Conservation (phyloP, 2,888 invertebrate genomes). For the Sminthurides aquaticus region DNA sequence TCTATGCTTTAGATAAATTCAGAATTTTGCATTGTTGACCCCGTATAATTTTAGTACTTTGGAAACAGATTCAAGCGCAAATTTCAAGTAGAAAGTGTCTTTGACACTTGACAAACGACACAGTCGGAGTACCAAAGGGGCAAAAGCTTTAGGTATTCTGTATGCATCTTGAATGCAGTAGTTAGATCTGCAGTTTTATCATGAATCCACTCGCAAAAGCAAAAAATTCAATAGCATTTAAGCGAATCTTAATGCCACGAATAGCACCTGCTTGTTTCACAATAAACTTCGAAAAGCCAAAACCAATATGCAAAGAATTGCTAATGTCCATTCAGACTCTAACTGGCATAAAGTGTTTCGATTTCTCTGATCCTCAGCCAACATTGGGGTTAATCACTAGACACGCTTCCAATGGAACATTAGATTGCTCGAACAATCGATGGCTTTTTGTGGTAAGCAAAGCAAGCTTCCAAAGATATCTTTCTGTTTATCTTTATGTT, state of each 20-base stretch:
- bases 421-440: constrained; percentile 63
- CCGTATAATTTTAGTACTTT: too few relatives aligned
- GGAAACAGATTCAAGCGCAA: too few relatives aligned
- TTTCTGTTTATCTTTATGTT: too few relatives aligned
- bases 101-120: too few relatives aligned
- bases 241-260: constrained; percentile 68
- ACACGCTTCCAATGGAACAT: constrained; percentile 65
- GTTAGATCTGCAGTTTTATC: too few relatives aligned
- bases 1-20: constrained; percentile 78
- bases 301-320: constrained; percentile 73
- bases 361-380: constrained; percentile 53
- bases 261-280: constrained; percentile 91
- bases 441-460: constrained; percentile 76
- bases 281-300: constrained; percentile 69
- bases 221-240: constrained; percentile 69
- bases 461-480: too few relatives aligned
- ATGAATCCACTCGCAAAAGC: too few relatives aligned
- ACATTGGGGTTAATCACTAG: constrained; percentile 71
- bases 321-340: constrained; percentile 61
- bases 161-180: too few relatives aligned
- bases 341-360: constrained; percentile 55
- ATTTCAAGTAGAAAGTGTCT: too few relatives aligned
- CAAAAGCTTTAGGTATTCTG: too few relatives aligned
- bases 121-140: constrained; percentile 63
- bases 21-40: constrained; percentile 77